Base-by-base conservation (phyloP, 2,888 invertebrate species). In the Polyommatus iphigenia region DNA sequence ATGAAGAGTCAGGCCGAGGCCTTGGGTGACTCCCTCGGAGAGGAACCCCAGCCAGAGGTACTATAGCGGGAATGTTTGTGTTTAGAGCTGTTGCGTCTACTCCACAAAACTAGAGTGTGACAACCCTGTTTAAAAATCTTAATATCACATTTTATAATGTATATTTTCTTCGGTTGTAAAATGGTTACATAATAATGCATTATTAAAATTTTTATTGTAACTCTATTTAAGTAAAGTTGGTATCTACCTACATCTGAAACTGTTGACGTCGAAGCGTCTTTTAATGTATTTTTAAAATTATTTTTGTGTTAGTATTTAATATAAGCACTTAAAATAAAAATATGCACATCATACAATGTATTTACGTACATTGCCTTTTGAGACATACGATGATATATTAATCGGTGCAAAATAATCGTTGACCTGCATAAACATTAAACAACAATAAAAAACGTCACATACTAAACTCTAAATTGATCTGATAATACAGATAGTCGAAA, bases 1-100 rank as follows among this genome's bases (percentile, higher is more conserved):
- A 97, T 98, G 96, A 98, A 98, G 97, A 98, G 97, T 95, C 97
- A 97, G 95, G 97, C 96, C 88, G 96, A 96, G 92, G 95, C 94
- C 86, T 90, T 94, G 83, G 93, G 93, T 83, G 93, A 94, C 87
- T 93, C 93, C 82, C 89, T 94, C 84, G 92, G 94, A 87, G 94
- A 94, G 84, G 94, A 94, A 85, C 93, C 93, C 81, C 91, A 87
- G 87, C 92, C 87, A 79, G 93, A 93, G 94, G 93, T 93, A 93
- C 85, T 59, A 59, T 77, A 71, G 72, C 57, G 72, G 72, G 72
- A 72, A 72, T 73, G 77, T 77, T 77, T 77, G 73, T 77, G 59
- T 77, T 75, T 75, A 75, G 75, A 75, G 29, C 24, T 72, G 41
- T 41, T 72, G 72, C n/a, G 72, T 5, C 72, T 41, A 20, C 10